Evolutionary conservation across 2,888 invertebrate genomes (phyloP), one percentile per base, ranked within the genome.

Genomic region (Fissipunctia ypsillon): DNA sequence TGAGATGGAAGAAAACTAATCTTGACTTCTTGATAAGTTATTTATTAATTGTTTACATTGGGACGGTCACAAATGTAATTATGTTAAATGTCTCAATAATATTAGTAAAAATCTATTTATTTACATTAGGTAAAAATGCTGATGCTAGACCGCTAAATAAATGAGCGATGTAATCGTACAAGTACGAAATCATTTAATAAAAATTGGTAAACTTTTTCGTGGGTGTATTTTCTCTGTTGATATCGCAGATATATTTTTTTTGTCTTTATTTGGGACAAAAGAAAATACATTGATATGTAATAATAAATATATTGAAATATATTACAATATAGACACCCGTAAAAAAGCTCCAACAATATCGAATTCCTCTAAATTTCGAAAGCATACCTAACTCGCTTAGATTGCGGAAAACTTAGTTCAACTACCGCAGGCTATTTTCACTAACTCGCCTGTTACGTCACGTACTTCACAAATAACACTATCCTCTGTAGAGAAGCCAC

Each of bases 381-480:
- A 45, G 22, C 41, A 28, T n/a, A 48, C 61, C 19, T 73, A 48
- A 73, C 19, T 73, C 41, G 14, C 14, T 12, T 31, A 38, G n/a
- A 52, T 73, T 9, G 16, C 41, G 14, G 38, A 12, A 52, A 64
- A 74, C 31, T 52, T 41, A 14, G 25, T 63, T 52, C 38, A 75
- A 59, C 22, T 5, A 59, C 80, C 57, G 19, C 38, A 45, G 38
- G 80, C 56, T 3, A 31, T 60, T 31, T 14, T 14, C 31, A 41
- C 14, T 1, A 22, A 52, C n/a, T 80, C 9, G 19, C 1, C 14
- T 12, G 31, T 75, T 52, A 80, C 38, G 14, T 75, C 48, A 76
- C 75, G 52, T 75, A 59, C 2, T 65, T 75, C 22, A 14, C 31
- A 50, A 50, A 45, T 31, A 31, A 56, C n/a, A n/a, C n/a, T n/a